Evolutionary conservation across 2,797 vertebrate genomes (phyloP).

Genomic region (Stomatorhinus walkeri): DNA sequence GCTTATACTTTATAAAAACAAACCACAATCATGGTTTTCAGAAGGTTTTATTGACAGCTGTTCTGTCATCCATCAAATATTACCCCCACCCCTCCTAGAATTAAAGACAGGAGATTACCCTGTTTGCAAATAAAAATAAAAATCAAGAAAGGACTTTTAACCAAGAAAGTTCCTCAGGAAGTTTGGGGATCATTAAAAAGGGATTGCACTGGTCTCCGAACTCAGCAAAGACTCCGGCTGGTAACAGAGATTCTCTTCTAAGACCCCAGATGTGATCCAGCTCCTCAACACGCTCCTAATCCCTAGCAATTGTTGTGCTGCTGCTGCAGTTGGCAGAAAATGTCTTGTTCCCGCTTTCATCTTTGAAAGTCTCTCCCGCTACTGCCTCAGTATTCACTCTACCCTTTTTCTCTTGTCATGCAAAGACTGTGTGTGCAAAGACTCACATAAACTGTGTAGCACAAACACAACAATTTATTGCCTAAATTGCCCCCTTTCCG

Average conservation of each 20-base stretch:
- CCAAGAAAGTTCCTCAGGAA: neutral
- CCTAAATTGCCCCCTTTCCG: neutral
- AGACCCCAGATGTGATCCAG: neutral
- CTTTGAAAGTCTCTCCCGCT: constrained; percentile 7
- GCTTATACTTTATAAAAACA: neutral
- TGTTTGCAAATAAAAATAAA: neutral
- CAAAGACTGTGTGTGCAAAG: neutral
- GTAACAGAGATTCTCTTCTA: constrained; percentile 1
- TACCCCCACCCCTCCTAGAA: neutral
- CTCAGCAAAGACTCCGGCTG: neutral
- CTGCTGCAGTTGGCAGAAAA: constrained; percentile 13
- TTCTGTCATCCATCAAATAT: neutral
- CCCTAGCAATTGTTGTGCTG: neutral
- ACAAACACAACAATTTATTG: neutral
- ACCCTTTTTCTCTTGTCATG: neutral
- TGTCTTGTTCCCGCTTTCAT: constrained; percentile 16
- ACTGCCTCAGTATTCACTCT: neutral
- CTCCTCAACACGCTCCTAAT: neutral
- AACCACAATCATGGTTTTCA: neutral
- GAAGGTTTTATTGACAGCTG: neutral
- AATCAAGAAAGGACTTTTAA: neutral
- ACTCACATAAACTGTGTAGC: neutral
- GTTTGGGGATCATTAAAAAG: constrained; percentile 8
- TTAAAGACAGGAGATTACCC: neutral
- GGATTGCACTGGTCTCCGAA: neutral